phyloP scores from a whole-genome alignment of 2,888 invertebrate genomes.

The Sinohyriopsis cumingii region DNA sequence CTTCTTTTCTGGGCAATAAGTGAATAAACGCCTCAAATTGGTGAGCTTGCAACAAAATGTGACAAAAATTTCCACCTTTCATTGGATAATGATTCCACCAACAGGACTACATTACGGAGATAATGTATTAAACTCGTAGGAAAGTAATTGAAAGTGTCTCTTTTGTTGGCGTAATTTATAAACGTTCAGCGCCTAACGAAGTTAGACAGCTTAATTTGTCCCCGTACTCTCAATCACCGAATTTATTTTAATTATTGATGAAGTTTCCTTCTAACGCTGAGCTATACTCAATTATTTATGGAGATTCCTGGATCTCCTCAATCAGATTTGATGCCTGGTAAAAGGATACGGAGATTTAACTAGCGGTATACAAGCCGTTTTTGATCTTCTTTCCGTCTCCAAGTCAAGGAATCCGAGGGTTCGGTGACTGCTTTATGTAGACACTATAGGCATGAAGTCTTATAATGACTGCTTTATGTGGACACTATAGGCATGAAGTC shows the following conservation, averaged over 20 bases:
- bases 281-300: slow-evolving; percentile 3
- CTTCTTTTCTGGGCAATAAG: slow-evolving; percentile 46
- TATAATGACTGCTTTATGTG: too few relatives aligned
- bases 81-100: slow-evolving; percentile 52
- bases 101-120: slow-evolving; percentile 49
- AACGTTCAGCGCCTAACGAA: slow-evolving; percentile 45
- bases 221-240: slow-evolving; percentile 49
- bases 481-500: too few relatives aligned
- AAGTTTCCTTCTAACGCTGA: slow-evolving; percentile 16
- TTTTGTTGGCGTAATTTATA: slow-evolving; percentile 60
- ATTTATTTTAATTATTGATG: slow-evolving; percentile 57
- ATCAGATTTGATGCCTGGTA: neutral
- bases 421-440: too few relatives aligned
- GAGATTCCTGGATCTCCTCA: slow-evolving; percentile 2
- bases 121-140: slow-evolving; percentile 56
- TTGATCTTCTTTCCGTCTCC: too few relatives aligned
- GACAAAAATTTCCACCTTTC: slow-evolving; percentile 57
- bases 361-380: too few relatives aligned
- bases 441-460: too few relatives aligned
- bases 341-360: too few relatives aligned
- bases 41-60: slow-evolving; percentile 53
- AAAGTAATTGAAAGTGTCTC: slow-evolving; percentile 63
- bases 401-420: too few relatives aligned
- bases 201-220: slow-evolving; percentile 55
- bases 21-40: slow-evolving; percentile 57